Conservation (phyloP, 2,113 vertebrate species). For the Callopanchax toddi region DNA sequence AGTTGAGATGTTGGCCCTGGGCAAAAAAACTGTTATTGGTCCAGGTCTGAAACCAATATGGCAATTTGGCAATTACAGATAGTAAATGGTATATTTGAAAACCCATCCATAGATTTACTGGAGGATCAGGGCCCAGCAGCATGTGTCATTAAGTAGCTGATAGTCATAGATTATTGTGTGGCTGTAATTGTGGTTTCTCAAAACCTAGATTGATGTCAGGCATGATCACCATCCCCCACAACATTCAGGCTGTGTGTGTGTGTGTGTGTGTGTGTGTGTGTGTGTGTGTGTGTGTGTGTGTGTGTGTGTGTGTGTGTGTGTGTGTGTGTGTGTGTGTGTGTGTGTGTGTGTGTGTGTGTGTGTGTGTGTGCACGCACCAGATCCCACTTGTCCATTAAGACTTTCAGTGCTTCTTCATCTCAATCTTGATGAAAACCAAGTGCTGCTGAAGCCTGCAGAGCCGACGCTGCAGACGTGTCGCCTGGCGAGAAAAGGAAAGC, state of each 20-base stretch:
- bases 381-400: conserved; percentile 38
- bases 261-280: too few relatives aligned
- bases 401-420: conserved; percentile 27
- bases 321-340: too few relatives aligned
- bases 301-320: too few relatives aligned
- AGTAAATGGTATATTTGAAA: neutral
- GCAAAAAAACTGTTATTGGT: too few relatives aligned
- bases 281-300: too few relatives aligned
- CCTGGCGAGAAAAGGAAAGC: conserved; percentile 47
- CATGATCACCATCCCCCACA: too few relatives aligned
- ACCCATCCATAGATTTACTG: neutral
- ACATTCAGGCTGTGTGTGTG: too few relatives aligned
- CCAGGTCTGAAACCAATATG: too few relatives aligned
- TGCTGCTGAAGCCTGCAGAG: conserved; percentile 12
- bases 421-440: conserved; percentile 38
- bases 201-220: too few relatives aligned
- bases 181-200: neutral
- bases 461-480: conserved; percentile 46
- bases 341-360: too few relatives aligned
- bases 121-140: neutral
- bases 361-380: neutral
- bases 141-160: conserved; percentile 3
- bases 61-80: too few relatives aligned
- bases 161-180: neutral
- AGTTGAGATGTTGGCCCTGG: too few relatives aligned